A percentile compares a stretch with the other conserved stretches of the same genome.
Conservation (phyloP, 2,888 invertebrate species). For the Pandemis heparana region DNA sequence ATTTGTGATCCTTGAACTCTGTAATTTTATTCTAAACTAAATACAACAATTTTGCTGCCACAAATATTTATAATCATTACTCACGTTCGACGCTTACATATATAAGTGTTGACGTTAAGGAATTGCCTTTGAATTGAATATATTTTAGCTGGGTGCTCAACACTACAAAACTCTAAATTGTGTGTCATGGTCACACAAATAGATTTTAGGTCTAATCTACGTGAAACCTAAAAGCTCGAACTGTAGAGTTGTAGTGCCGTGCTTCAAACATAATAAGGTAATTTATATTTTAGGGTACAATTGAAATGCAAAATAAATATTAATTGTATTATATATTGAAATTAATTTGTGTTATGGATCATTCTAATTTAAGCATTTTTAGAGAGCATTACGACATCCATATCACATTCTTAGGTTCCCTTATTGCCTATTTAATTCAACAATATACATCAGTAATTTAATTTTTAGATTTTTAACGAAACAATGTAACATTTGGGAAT, state of each 20-base stretch:
- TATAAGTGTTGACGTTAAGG: too few relatives aligned
- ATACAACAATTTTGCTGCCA: too few relatives aligned
- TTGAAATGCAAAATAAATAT: constrained; percentile 47
- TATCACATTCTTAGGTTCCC: constrained; percentile 80
- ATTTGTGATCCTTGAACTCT: too few relatives aligned
- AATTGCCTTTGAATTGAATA: too few relatives aligned
- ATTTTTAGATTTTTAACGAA: constrained; percentile 63
- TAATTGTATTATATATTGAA: constrained; percentile 59
- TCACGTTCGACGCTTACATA: too few relatives aligned
- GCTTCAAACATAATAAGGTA: neutral
- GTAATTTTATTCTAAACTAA: too few relatives aligned
- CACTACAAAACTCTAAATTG: too few relatives aligned
- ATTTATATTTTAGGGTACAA: constrained; percentile 8
- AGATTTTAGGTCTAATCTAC: too few relatives aligned
- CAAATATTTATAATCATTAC: too few relatives aligned
- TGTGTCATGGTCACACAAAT: too few relatives aligned
- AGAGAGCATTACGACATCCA: constrained; percentile 84
- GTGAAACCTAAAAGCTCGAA: neutral
- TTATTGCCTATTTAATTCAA: constrained; percentile 69
- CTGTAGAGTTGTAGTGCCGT: neutral
- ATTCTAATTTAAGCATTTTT: constrained; percentile 68
- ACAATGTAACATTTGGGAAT: constrained; percentile 74
- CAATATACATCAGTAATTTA: constrained; percentile 70
- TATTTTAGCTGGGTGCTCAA: too few relatives aligned
- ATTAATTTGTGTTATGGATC: constrained; percentile 62